These are phyloP conservation scores for Zhengitettix transpicula DNA, from an alignment of 2,888 invertebrate genomes.

Conservation along the genomic window DNA sequence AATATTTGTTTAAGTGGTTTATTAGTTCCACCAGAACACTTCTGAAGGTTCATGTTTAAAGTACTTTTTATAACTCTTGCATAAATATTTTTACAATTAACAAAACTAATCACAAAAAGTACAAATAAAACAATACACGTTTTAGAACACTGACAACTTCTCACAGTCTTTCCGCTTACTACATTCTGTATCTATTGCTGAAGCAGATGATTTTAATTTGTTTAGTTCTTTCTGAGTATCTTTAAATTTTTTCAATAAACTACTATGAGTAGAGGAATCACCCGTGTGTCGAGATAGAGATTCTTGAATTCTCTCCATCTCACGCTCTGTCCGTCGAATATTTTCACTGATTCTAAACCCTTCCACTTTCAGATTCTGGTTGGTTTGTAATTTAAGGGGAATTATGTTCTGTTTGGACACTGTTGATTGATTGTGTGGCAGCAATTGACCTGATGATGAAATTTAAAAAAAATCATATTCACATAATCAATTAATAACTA, in stretches of 20 bases:
- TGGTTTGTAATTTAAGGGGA: too few relatives aligned
- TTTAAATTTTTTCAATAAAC: neutral
- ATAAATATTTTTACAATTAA: too few relatives aligned
- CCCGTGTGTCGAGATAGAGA: neutral
- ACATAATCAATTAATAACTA: too few relatives aligned
- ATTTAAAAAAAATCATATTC: too few relatives aligned
- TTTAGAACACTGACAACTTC: neutral
- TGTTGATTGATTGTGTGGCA: too few relatives aligned
- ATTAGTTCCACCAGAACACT: too few relatives aligned
- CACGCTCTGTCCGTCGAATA: neutral
- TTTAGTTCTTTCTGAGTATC: neutral
- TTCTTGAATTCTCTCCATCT: neutral
- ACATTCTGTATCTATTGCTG: neutral
- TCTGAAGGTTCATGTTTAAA: too few relatives aligned
- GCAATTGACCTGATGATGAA: too few relatives aligned
- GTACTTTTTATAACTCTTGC: too few relatives aligned
- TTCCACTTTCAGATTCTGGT: neutral
- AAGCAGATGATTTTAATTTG: neutral
- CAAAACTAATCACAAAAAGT: too few relatives aligned
- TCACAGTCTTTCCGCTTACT: neutral
- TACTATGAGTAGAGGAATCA: neutral
- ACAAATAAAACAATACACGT: neutral
- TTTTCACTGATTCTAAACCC: neutral
- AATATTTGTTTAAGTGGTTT: too few relatives aligned
- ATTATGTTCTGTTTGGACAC: too few relatives aligned